phyloP scores from a whole-genome alignment of 2,797 vertebrate genomes.

The Aphelocoma californica region DNA sequence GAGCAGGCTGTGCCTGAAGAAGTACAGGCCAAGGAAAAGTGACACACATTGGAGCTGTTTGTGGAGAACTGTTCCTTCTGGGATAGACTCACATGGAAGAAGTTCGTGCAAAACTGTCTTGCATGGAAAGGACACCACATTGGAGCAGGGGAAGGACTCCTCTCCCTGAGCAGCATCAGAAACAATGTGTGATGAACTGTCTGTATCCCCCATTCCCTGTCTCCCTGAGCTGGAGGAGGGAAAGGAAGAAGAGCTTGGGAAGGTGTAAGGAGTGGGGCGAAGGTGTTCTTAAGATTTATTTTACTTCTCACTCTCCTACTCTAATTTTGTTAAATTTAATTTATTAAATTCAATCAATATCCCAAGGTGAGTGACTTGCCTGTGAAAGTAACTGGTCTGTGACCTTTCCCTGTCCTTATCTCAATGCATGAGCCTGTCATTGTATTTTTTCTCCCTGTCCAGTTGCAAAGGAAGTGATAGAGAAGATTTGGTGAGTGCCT shows the following conservation, averaged over 20 bases:
- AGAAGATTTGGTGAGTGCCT: not conserved
- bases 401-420: not conserved
- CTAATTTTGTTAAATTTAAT: not conserved
- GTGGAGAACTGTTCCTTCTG: not conserved
- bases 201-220: rapidly evolving
- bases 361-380: not conserved
- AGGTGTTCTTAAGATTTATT: not conserved
- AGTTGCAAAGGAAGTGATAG: not conserved
- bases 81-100: not conserved
- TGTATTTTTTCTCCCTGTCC: not conserved
- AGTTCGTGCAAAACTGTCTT: not conserved
- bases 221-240: not conserved
- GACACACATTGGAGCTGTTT: not conserved
- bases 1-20: not conserved
- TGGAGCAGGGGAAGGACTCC: not conserved
- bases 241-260: not conserved
- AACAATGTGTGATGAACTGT: not conserved
- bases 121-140: rapidly evolving
- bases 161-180: not conserved
- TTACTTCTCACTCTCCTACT: not conserved
- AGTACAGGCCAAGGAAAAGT: not conserved
- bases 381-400: not conserved
- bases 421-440: not conserved
- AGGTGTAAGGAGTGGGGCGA: not conserved
- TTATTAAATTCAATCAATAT: not conserved